A percentile compares a stretch with the other conserved stretches of the same genome.
Evolutionary conservation across 2,888 invertebrate genomes (phyloP).

Genomic region (Noctua fimbriata): DNA sequence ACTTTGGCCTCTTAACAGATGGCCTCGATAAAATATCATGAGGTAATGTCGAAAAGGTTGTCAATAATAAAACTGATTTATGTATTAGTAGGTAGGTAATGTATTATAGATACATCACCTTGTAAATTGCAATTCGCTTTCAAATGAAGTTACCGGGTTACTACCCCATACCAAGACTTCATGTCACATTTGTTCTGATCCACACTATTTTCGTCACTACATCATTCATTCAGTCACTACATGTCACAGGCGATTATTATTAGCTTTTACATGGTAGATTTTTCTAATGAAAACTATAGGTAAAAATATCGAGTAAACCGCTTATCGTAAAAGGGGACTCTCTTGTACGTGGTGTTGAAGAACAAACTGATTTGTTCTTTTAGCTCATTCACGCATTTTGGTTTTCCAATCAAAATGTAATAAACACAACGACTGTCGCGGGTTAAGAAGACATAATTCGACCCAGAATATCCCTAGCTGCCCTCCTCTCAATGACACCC

Average conservation of each 20-base stretch:
- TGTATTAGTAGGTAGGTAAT: not conserved
- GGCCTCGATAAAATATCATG: slow-evolving; percentile 11
- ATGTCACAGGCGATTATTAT: not conserved
- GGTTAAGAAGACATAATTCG: not conserved
- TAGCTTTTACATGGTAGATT: not conserved
- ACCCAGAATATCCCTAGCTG: too few species aligned
- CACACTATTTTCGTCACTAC: not conserved
- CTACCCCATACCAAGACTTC: not conserved
- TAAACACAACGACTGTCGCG: not conserved
- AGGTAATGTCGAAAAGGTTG: slow-evolving; percentile 12
- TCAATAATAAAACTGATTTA: slow-evolving; percentile 18
- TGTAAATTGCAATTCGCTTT: not conserved
- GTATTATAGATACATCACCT: too few species aligned
- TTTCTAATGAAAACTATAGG: not conserved
- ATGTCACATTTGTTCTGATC: not conserved
- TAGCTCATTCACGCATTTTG: not conserved
- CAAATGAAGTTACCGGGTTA: not conserved
- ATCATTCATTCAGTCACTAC: too few species aligned
- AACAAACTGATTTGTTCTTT: not conserved
- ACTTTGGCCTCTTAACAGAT: slow-evolving; percentile 1
- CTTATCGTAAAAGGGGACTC: too few species aligned
- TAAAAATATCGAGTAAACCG: not conserved
- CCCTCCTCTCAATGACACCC: too few species aligned
- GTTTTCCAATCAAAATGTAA: not conserved
- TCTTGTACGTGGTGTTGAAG: not conserved